Conservation (phyloP, 1,140 invertebrate genomes). For the Saccostrea cuccullata region DNA sequence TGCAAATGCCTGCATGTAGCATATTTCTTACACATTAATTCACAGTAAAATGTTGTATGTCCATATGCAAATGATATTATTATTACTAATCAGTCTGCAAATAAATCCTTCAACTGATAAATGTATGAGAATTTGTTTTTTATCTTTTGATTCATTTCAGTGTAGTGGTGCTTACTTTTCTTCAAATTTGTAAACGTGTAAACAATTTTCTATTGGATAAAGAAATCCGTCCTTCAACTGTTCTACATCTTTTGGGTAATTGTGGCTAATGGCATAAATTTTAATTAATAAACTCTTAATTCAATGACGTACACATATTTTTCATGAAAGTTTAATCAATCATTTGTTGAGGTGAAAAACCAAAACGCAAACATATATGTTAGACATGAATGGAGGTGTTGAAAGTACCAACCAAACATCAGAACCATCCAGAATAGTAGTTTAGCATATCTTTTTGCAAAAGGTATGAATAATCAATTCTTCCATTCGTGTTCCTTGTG, state of each 20-base stretch:
- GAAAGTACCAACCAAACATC: too few species aligned
- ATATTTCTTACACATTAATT: too few species aligned
- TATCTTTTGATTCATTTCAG: background rate
- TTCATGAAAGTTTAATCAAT: background rate
- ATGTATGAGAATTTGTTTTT: too few species aligned
- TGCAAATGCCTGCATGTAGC: too few species aligned
- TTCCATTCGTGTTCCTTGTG: too few species aligned
- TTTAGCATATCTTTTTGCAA: too few species aligned
- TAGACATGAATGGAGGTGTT: background rate
- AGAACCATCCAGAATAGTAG: too few species aligned
- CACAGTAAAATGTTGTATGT: too few species aligned
- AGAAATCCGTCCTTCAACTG: background rate
- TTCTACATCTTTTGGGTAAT: background rate
- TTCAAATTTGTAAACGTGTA: slow-evolving; percentile 9
- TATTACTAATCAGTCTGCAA: too few species aligned
- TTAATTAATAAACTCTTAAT: background rate
- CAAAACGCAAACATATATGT: background rate
- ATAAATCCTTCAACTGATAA: too few species aligned
- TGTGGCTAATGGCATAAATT: background rate
- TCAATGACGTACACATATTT: slow-evolving; percentile 8
- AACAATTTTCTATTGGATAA: background rate
- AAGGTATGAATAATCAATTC: too few species aligned
- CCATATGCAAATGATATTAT: too few species aligned
- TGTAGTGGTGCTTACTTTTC: background rate
- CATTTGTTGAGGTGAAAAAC: background rate